These are phyloP conservation scores for Metridium senile DNA, from an alignment of 92 coral and sea anemone genomes.

Conservation along the genomic window DNA sequence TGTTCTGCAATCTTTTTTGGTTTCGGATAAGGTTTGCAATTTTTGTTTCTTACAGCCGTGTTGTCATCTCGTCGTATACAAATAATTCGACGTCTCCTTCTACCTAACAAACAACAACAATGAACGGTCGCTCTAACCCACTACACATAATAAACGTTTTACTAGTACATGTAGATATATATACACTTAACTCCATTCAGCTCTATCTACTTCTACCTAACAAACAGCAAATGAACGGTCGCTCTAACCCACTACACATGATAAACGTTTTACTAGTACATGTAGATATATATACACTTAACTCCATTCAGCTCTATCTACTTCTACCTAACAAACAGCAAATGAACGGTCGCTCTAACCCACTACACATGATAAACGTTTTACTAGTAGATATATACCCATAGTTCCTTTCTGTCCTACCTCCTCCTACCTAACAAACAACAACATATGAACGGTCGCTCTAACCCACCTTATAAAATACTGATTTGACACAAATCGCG, in stretches of 20 bases:
- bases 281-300: too few species aligned
- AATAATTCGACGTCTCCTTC: slow-evolving; percentile 64
- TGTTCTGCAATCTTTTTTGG: slow-evolving; percentile 66
- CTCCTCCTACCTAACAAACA: slow-evolving; percentile 67
- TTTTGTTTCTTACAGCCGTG: slow-evolving; percentile 57
- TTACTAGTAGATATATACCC: too few species aligned
- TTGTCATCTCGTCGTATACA: slow-evolving; percentile 80
- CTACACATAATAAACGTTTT: not conserved
- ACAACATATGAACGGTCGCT: slow-evolving; percentile 9
- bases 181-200: too few species aligned
- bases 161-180: too few species aligned
- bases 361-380: not conserved
- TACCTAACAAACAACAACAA: slow-evolving; percentile 57
- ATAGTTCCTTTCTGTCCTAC: too few species aligned
- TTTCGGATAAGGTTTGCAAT: slow-evolving; percentile 56
- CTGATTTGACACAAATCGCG: too few species aligned
- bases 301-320: too few species aligned
- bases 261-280: too few species aligned
- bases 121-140: slow-evolving; percentile 3
- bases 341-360: not conserved
- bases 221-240: slow-evolving; percentile 20
- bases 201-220: slow-evolving; percentile 74
- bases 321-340: slow-evolving; percentile 62
- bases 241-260: not conserved
- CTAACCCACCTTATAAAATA: not conserved